A percentile compares a stretch with the other conserved stretches of the same genome.
Evolutionary conservation across 2,797 vertebrate genomes (phyloP).

Genomic region (Hemibagrus guttatus): DNA sequence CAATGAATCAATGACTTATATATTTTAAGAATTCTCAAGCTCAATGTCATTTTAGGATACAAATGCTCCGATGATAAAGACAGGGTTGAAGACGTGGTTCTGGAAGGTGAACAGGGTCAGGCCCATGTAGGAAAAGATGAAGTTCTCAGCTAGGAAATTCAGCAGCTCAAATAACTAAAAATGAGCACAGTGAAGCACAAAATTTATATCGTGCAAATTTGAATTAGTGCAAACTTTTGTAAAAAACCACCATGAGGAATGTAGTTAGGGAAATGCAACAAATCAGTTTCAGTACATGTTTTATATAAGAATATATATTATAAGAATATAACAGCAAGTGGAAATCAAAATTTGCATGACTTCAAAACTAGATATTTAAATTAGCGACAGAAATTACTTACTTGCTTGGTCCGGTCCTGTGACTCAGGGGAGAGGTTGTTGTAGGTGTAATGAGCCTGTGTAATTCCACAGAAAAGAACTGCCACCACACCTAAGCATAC

Average conservation of each 20-base stretch:
- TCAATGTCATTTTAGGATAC: constrained; percentile 81
- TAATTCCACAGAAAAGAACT: constrained; percentile 96
- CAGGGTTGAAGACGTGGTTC: constrained; percentile 91
- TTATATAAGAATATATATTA: neutral
- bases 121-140: constrained; percentile 99
- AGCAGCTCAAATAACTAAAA: constrained; percentile 94
- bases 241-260: neutral
- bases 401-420: constrained; percentile 94
- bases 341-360: neutral
- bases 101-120: constrained; percentile 96
- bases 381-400: constrained; percentile 61
- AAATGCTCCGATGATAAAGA: constrained; percentile 92
- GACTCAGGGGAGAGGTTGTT: constrained; percentile 97
- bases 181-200: constrained; percentile 2
- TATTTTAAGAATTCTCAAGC: neutral
- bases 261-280: neutral
- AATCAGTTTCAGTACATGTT: neutral
- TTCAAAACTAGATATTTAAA: neutral
- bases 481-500: constrained; percentile 86
- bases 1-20: neutral
- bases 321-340: neutral
- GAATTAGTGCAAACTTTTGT: neutral
- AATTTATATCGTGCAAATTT: neutral
- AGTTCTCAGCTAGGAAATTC: constrained; percentile 98
- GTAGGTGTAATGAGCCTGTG: constrained; percentile 96